Percentiles rank a stretch among this genome's conserved stretches.
These are phyloP conservation scores for Cardiocondyla obscurior DNA, from an alignment of 1,140 invertebrate species.

Conservation along the genomic window DNA sequence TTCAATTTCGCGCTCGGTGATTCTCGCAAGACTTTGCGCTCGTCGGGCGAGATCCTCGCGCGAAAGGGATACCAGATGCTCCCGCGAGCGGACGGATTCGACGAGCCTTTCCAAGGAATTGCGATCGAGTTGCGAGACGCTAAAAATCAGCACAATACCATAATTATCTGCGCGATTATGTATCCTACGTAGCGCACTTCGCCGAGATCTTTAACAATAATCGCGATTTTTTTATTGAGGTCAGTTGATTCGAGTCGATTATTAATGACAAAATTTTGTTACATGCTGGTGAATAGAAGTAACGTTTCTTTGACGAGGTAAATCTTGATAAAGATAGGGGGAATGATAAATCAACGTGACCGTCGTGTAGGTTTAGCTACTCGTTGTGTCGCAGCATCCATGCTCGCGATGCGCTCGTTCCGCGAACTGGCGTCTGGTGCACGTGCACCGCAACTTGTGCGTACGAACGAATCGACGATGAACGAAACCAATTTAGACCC, in stretches of 20 bases:
- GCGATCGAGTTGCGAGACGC: not conserved
- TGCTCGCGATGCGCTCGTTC: conserved; percentile 48
- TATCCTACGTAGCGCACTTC: not conserved
- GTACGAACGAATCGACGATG: conserved; percentile 51
- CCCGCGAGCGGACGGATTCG: conserved; percentile 9
- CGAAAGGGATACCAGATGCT: not conserved
- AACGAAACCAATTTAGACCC: conserved; percentile 64
- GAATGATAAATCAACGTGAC: conserved; percentile 26
- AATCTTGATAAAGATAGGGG: no score
- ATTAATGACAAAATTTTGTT: no score
- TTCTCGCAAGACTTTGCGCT: not conserved
- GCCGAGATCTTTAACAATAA: not conserved
- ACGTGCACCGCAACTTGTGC: conserved; percentile 23
- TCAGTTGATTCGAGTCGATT: not conserved
- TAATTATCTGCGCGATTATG: not conserved
- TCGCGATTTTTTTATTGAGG: not conserved
- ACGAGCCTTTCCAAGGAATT: not conserved
- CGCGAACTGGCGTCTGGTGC: conserved; percentile 21
- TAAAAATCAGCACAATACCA: conserved; percentile 16
- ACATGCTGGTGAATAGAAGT: not conserved
- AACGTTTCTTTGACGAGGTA: no score
- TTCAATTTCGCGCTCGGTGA: conserved; percentile 53
- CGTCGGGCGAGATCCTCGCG: not conserved
- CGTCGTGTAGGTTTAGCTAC: not conserved
- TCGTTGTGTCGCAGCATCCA: conserved; percentile 20